Percentiles rank a stretch among this genome's conserved stretches.
Conservation (phyloP, 2,797 vertebrate species). For the Epinephelus coioides region DNA sequence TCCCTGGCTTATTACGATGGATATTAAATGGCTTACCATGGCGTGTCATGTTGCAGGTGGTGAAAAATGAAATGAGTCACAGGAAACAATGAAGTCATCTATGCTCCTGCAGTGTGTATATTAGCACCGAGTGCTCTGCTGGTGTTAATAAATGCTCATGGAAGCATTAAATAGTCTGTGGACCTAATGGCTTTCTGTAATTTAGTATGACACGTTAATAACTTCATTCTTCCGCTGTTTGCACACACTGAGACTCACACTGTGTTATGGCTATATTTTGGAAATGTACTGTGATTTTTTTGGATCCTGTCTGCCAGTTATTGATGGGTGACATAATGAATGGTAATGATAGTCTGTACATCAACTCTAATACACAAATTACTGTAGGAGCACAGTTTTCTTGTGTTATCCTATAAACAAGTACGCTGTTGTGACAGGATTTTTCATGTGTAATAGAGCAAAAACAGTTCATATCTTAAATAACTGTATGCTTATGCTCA, state of each 20-base stretch:
- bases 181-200: conserved; percentile 39
- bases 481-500: too few relatives aligned
- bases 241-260: conserved; percentile 4
- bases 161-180: conserved; percentile 39
- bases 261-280: neutral
- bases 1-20: neutral
- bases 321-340: neutral
- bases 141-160: conserved; percentile 39
- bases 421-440: too few relatives aligned
- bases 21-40: neutral
- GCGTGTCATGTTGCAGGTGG: neutral
- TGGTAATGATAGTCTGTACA: neutral
- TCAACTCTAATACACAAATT: neutral
- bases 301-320: neutral
- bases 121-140: conserved; percentile 24
- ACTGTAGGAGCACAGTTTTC: neutral
- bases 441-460: neutral
- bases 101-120: conserved; percentile 1
- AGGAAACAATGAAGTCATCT: conserved; percentile 32
- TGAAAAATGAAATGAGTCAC: neutral
- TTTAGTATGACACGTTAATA: conserved; percentile 42
- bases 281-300: conserved; percentile 4
- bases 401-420: too few relatives aligned
- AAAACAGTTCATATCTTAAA: neutral
- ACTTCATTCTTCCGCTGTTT: conserved; percentile 27